phyloP scores from a whole-genome alignment of 1,140 invertebrate species.

The Drosophila ambigua region DNA sequence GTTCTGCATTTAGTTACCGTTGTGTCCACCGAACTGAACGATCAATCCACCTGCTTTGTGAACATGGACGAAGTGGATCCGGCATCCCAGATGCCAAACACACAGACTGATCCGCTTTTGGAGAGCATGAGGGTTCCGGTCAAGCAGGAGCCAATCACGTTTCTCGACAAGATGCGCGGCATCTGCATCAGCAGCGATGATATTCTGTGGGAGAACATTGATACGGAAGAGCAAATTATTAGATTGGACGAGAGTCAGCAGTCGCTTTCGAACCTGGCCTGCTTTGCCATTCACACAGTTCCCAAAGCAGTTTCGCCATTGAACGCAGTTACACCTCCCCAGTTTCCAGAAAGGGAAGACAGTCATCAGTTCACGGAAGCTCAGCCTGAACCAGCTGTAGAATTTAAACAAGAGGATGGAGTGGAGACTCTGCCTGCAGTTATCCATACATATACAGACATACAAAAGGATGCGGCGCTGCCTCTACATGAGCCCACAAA shows the following conservation, averaged over 20 bases:
- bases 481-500: neutral
- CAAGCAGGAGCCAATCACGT: slow-evolving; percentile 19
- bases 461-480: neutral
- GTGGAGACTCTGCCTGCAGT: neutral
- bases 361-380: no score
- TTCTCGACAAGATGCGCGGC: slow-evolving; percentile 21
- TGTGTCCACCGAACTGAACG: slow-evolving; percentile 7
- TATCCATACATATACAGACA: no score
- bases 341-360: no score
- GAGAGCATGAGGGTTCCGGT: neutral
- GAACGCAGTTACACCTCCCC: no score
- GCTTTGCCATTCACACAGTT: slow-evolving; percentile 8
- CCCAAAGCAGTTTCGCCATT: neutral
- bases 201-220: slow-evolving; percentile 17
- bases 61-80: neutral
- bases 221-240: slow-evolving; percentile 11
- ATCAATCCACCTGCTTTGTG: slow-evolving; percentile 3
- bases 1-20: neutral
- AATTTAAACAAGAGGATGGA: neutral
- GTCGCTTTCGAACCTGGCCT: neutral
- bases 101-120: slow-evolving; percentile 15
- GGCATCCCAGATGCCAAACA: neutral
- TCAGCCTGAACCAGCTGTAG: no score
- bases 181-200: neutral
- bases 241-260: slow-evolving; percentile 9